Conservation (phyloP, 1,140 invertebrate species). For the Cheumatopsyche charites region DNA sequence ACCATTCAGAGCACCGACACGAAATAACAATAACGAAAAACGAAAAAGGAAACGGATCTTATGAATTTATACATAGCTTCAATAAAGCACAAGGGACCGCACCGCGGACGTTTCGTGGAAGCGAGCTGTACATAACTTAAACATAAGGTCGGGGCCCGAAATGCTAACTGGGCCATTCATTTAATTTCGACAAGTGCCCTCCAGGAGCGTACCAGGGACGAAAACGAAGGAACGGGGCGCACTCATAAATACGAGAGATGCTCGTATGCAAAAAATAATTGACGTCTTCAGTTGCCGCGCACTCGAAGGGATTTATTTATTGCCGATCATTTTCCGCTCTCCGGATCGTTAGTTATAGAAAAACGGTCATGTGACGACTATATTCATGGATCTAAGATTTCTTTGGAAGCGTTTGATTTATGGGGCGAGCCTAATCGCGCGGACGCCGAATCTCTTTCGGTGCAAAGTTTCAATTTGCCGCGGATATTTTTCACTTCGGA, state of each 20-base stretch:
- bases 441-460: background rate
- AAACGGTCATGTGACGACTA: conserved; percentile 24
- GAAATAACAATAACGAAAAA: no score
- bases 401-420: background rate
- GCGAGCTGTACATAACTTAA: conserved; percentile 27
- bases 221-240: conserved; percentile 29
- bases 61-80: no score
- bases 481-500: conserved; percentile 4
- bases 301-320: conserved; percentile 45
- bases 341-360: conserved; percentile 29
- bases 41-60: no score
- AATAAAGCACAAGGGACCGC: no score
- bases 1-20: no score
- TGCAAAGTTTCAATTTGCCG: background rate
- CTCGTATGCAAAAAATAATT: conserved; percentile 49
- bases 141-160: conserved; percentile 43
- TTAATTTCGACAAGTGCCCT: conserved; percentile 46
- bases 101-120: conserved; percentile 9
- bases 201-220: background rate
- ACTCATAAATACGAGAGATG: conserved; percentile 36
- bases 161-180: conserved; percentile 48
- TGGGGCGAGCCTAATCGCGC: background rate
- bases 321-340: conserved; percentile 32
- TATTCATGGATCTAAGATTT: background rate
- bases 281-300: conserved; percentile 45